Base-by-base conservation (phyloP, 2,797 vertebrate genomes). In the Enteromius treurensis region DNA sequence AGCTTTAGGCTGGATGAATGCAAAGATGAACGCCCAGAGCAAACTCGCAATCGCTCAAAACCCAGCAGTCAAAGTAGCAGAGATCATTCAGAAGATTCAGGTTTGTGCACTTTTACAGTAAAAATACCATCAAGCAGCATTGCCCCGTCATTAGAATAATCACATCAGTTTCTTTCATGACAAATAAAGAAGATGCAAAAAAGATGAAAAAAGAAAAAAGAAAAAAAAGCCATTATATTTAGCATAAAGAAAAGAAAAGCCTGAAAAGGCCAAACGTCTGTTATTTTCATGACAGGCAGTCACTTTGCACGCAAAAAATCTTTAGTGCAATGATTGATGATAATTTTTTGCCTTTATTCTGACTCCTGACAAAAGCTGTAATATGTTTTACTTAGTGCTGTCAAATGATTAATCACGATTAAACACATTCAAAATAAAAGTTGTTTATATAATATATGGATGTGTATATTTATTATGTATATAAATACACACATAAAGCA, bases 1-100 rank as follows among this genome's bases (percentile, higher is more conserved):
- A 80, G 92, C 93, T 86, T 97, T 97, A 96, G 94, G 86, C 77
- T 98, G 97, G 97, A 93, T 99, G 93, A 98, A 97, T 87, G 93
- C 92, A 91, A 97, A 94, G 91, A 97, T 99, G 95, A 97, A 97
- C 9, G 95, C 95, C 47, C 97, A 99, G 89, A 96, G 95, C 89
- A 97, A 97, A 91, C 90, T 97, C 58, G 89, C 91, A 85, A 89
- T 96, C 78, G 95, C 96, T 90, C 96, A 97, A 91, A 96, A 98
- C 84, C 97, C 97, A 40, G 86, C 95, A 60, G 96, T 98, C 69
- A 97, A 96, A 95, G 96, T 97, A 91, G 94, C 96, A 91, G 97
- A 99, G 90, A 96, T 99, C 91, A 88, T 96, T 79, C 88, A 94
- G 87, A 98, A 97, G 93, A 95, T 97, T 77, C 97, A 96, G 95